Percentiles rank a stretch among this genome's conserved stretches.
These are phyloP conservation scores for Strigops habroptila DNA, from an alignment of 2,113 vertebrate genomes.

Conservation along the genomic window DNA sequence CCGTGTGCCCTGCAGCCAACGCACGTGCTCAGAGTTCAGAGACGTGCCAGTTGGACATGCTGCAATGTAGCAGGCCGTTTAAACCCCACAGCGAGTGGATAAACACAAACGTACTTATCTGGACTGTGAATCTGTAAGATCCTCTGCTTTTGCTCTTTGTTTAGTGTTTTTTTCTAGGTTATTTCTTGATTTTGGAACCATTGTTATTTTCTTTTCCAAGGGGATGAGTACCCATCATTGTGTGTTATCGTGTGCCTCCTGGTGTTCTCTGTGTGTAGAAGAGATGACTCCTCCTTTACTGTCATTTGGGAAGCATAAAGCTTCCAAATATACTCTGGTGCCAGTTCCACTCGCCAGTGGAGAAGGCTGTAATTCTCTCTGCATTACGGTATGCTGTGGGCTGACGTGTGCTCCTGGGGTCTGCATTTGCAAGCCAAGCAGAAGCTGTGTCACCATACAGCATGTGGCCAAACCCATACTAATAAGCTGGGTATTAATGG, in stretches of 20 bases:
- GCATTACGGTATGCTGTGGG: neutral
- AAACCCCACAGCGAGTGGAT: neutral
- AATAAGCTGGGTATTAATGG: neutral
- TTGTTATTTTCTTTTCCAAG: neutral
- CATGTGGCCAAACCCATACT: neutral
- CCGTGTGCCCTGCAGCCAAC: neutral
- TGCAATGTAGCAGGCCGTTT: neutral
- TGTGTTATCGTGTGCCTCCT: fast-evolving
- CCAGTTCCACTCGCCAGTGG: neutral
- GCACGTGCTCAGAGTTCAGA: neutral
- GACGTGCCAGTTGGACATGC: fast-evolving
- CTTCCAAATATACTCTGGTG: neutral
- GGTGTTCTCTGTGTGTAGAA: neutral
- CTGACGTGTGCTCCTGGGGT: neutral
- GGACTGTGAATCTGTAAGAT: neutral
- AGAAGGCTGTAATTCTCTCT: neutral
- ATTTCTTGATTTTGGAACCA: neutral
- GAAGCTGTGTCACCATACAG: neutral
- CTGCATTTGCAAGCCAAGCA: neutral
- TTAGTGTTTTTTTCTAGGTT: neutral
- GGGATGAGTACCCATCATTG: neutral
- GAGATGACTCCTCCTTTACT: neutral
- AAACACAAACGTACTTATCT: neutral
- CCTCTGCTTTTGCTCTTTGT: neutral
- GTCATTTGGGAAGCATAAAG: neutral